Evolutionary conservation across 2,888 invertebrate species (phyloP), one percentile per base, ranked within the genome.

Genomic region (Scrobipalpa costella): DNA sequence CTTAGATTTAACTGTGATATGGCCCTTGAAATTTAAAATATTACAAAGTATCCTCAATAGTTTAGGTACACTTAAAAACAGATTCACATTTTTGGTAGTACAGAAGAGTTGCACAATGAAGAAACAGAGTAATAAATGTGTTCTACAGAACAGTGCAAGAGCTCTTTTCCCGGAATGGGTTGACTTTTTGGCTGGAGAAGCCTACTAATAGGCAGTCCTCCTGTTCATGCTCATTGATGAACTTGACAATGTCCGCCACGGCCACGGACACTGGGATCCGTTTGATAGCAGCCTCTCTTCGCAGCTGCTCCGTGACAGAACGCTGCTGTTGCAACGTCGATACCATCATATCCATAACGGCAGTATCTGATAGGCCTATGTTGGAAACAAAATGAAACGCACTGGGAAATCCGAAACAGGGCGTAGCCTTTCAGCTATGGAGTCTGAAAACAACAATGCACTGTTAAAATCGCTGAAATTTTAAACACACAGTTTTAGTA

Each of bases 101-200:
- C 19, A 61, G n/a, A 36, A 60, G 57, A 47, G n/a, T 55, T 55
- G 55, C 55, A 57, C 13, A 11, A 57, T 19, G 38, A 63, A 55
- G 55, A 33, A 60, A 62, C 60, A 69, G 7, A 7, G 15, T 36
- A 9, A 58, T 21, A 40, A 6, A n/a, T 9, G 57, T 57, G 49
- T 61, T 27, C 50, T 96, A 98, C 72, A 98, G 93, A 75, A 98
- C 92, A 75, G 93, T 94, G 91, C 98, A 98, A 66, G 96, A 95
- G 82, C 96, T 97, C 91, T 98, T 98, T 88, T 98, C 98, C 71
- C 98, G 95, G 93, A 98, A 98, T 34, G 98, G 98, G 90, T 98
- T 98, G 15, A 97, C 96, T 84, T 98, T 97, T 84, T 98, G 98
- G 73, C 96, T 97, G 68, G 97, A 96, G 86, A 98, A 98, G 40